Evolutionary conservation across 2,797 vertebrate genomes (phyloP).

Genomic region (Ptychobarbus kaznakovi): DNA sequence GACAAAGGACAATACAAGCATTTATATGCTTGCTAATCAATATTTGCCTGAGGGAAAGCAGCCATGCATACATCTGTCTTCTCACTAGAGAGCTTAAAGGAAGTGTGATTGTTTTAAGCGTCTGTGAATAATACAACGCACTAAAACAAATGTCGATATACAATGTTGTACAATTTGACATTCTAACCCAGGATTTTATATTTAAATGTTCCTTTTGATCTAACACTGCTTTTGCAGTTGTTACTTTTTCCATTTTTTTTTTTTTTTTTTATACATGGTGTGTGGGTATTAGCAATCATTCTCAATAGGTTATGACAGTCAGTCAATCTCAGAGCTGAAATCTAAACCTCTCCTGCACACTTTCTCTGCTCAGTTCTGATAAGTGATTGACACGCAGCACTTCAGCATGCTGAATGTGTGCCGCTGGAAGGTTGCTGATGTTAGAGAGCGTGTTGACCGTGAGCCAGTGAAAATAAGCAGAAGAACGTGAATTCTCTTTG

Average conservation of each 20-base stretch:
- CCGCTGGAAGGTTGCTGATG: slow-evolving; percentile 84
- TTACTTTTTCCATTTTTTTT: neutral
- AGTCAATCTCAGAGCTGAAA: slow-evolving; percentile 59
- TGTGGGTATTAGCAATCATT: slow-evolving; percentile 5
- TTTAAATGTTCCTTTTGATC: slow-evolving; percentile 29
- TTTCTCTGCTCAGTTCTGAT: slow-evolving; percentile 53
- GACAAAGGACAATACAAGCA: slow-evolving; percentile 72
- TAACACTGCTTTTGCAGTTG: slow-evolving; percentile 5
- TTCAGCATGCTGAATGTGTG: slow-evolving; percentile 68
- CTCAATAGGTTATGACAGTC: slow-evolving; percentile 56
- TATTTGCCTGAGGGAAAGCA: slow-evolving; percentile 62
- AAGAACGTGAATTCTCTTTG: slow-evolving; percentile 87
- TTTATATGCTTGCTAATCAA: slow-evolving; percentile 72
- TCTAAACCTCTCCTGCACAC: slow-evolving; percentile 63
- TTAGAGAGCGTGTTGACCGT: slow-evolving; percentile 80
- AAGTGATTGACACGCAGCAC: slow-evolving; percentile 63
- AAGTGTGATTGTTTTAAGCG: slow-evolving; percentile 55
- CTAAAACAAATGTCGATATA: slow-evolving; percentile 34
- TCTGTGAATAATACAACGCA: slow-evolving; percentile 40
- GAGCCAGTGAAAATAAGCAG: slow-evolving; percentile 88
- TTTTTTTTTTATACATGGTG: neutral
- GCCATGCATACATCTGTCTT: slow-evolving; percentile 43
- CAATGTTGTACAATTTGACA: neutral
- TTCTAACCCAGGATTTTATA: neutral
- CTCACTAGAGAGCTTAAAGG: slow-evolving; percentile 43